Evolutionary conservation across 2,888 invertebrate species (phyloP), one percentile per base, ranked within the genome.

Genomic region (Drosophila emarginata): DNA sequence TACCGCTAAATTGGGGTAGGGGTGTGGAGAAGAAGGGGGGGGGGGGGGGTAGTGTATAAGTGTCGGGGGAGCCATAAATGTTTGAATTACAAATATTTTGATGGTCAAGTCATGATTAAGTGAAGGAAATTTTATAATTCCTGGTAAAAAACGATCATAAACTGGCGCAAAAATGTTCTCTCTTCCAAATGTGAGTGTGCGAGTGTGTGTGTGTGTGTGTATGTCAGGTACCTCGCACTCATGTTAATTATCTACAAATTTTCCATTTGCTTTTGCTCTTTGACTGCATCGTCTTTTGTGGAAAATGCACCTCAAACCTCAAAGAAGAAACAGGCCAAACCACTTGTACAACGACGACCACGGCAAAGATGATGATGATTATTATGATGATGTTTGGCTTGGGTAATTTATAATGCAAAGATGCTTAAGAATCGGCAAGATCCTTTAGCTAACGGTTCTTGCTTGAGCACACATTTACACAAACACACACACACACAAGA

Each of bases 11-110:
- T 63, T 15, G 9, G 7, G 2, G 18, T 21, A 12, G 4, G 11
- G 6, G 45, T 1, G 21, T 4, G 18, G 4, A 18, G 45, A 11
- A 11, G 15, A n/a, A n/a, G 15, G 15, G 15, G 18, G 4, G 11
- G 45, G 18, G 18, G 15, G 3, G 3, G 15, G 15, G 15, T 32
- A 40, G 15, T 40, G 14, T 39, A 5, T 32, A 32, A 32, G 40
- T 15, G 15, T 9, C 18, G 68, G 76, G 65, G 51, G 45, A 73
- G 59, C 63, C 82, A 79, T 77, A 77, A 79, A 83, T 72, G 74
- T 71, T 71, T 61, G 67, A 69, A 73, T 77, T 83, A 83, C 74
- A 80, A 86, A 86, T 79, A 79, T 82, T 82, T 83, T 83, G 79
- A 86, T 80, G 77, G 68, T 39, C 65, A 77, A 15, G 45, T 51